These are phyloP conservation scores for Mechanitis mazaeus DNA, from an alignment of 2,888 invertebrate species.

Conservation along the genomic window DNA sequence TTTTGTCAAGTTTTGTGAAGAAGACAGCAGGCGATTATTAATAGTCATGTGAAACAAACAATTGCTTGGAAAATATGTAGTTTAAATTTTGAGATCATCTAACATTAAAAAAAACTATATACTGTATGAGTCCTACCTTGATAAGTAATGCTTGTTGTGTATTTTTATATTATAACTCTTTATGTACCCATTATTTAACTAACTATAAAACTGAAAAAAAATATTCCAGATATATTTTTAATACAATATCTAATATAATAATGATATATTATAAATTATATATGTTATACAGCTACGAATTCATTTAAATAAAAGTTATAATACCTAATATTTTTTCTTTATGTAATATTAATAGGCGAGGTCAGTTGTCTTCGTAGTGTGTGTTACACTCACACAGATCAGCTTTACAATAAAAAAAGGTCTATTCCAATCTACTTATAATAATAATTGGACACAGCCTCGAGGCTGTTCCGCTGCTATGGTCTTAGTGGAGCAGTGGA, in stretches of 20 bases:
- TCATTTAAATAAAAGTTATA: too few species aligned
- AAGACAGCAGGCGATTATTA: too few species aligned
- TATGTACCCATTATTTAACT: too few species aligned
- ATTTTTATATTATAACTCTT: too few species aligned
- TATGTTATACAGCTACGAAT: too few species aligned
- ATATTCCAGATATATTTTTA: too few species aligned
- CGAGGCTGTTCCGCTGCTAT: slow-evolving; percentile 50
- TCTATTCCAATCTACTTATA: slow-evolving; percentile 32
- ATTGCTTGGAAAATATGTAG: background rate
- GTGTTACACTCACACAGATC: background rate
- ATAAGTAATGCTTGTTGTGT: too few species aligned
- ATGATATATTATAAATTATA: too few species aligned
- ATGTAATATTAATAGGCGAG: slow-evolving; percentile 27
- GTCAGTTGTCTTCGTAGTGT: slow-evolving; percentile 5
- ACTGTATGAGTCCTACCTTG: background rate
- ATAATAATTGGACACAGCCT: slow-evolving; percentile 53
- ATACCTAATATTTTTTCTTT: background rate
- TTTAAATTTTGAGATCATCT: background rate
- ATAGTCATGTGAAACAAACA: too few species aligned
- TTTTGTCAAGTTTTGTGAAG: too few species aligned
- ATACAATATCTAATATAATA: too few species aligned
- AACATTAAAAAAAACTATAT: background rate
- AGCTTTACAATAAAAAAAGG: slow-evolving; percentile 14
- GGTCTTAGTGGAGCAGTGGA: slow-evolving; percentile 66
- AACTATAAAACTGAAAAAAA: too few species aligned